Conservation (phyloP, 2,888 invertebrate species). For the Drosophila seclusa region DNA sequence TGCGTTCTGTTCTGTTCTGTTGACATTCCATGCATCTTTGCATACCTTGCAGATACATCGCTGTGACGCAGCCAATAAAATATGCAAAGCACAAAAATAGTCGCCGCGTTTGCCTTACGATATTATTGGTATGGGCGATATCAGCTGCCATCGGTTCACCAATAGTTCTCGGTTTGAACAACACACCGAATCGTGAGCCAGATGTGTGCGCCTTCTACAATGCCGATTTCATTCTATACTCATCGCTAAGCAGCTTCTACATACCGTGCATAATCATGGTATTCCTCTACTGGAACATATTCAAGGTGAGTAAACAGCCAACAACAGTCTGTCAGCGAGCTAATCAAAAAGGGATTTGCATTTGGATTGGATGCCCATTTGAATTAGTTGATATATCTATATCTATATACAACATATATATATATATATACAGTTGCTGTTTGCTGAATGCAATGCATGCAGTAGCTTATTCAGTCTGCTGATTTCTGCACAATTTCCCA, state of each 20-base stretch:
- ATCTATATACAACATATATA: not conserved
- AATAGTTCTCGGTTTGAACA: slow-evolving; percentile 97
- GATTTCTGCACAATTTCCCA: slow-evolving; percentile 58
- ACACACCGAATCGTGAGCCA: slow-evolving; percentile 93
- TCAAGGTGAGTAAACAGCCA: slow-evolving; percentile 89
- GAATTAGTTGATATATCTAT: slow-evolving; percentile 5
- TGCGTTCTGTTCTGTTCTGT: not conserved
- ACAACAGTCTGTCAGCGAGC: slow-evolving; percentile 6
- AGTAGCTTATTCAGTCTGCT: slow-evolving; percentile 32
- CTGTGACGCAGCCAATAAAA: slow-evolving; percentile 99
- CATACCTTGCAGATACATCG: slow-evolving; percentile 94
- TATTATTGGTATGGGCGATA: slow-evolving; percentile 97
- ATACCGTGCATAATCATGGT: slow-evolving; percentile 99
- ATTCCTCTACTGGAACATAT: slow-evolving; percentile 98
- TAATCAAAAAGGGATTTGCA: slow-evolving; percentile 67
- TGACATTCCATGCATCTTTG: slow-evolving; percentile 10
- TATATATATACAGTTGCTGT: not conserved
- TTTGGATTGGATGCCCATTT: slow-evolving; percentile 8
- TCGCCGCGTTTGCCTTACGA: slow-evolving; percentile 96
- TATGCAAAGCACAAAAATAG: slow-evolving; percentile 99
- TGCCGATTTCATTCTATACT: slow-evolving; percentile 98
- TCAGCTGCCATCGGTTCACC: slow-evolving; percentile 98
- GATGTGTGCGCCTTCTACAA: slow-evolving; percentile 98
- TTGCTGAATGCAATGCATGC: slow-evolving; percentile 15
- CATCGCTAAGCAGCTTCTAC: slow-evolving; percentile 99